phyloP scores from a whole-genome alignment of 2,797 vertebrate genomes.

The Poeciliopsis gracilis region DNA sequence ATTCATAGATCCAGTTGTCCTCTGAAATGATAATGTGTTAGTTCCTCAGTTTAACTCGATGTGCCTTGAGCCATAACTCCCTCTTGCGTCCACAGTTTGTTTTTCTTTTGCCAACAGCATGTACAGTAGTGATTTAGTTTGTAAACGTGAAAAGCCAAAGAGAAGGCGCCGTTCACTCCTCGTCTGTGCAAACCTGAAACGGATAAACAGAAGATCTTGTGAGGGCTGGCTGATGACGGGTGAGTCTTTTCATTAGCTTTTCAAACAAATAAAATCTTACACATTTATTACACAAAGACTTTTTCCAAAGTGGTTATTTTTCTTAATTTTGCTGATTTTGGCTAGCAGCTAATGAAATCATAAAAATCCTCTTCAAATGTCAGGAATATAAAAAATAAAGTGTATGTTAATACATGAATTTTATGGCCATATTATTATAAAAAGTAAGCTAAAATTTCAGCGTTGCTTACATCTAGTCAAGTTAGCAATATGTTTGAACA shows the following conservation, averaged over 20 bases:
- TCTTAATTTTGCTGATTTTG: neutral
- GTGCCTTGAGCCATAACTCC: conserved; percentile 68
- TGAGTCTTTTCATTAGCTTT: neutral
- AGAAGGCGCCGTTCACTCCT: conserved; percentile 86
- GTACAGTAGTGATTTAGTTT: conserved; percentile 91
- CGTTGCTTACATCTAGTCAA: neutral
- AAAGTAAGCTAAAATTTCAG: neutral
- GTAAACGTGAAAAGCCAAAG: conserved; percentile 76
- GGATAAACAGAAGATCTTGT: conserved; percentile 9
- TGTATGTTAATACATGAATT: neutral
- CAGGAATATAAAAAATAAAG: neutral
- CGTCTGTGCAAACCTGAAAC: conserved; percentile 96
- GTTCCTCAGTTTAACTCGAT: conserved; percentile 80
- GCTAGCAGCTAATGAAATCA: neutral
- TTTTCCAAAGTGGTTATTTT: neutral
- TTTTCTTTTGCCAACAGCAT: conserved; percentile 83
- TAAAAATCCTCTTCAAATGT: neutral
- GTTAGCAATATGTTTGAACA: neutral
- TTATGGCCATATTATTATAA: neutral
- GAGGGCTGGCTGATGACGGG: neutral
- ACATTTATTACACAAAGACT: neutral
- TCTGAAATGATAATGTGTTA: conserved; percentile 71
- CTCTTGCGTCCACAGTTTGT: conserved; percentile 58
- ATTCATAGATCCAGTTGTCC: conserved; percentile 65
- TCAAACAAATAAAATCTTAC: neutral